A percentile compares a stretch with the other conserved stretches of the same genome.
Evolutionary conservation across 2,113 vertebrate species (phyloP).

Genomic region (Microtus oregoni): DNA sequence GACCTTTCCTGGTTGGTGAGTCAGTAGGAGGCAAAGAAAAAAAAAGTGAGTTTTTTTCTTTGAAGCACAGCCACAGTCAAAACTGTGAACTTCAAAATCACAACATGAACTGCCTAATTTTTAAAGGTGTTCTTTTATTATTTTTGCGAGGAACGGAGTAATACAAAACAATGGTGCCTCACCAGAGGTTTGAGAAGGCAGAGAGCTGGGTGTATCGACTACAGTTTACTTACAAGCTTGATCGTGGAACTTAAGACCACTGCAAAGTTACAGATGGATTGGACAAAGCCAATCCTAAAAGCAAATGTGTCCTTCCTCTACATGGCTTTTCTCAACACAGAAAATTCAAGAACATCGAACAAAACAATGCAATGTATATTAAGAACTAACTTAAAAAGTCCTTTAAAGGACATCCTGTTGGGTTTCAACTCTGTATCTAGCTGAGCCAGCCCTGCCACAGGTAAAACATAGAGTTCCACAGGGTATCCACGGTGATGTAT

Average conservation of each 20-base stretch:
- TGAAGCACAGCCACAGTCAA: conserved; percentile 11
- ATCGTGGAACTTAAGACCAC: background rate
- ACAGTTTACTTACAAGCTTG: background rate
- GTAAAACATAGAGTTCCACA: background rate
- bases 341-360: background rate
- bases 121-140: conserved; percentile 12
- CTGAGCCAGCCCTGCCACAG: background rate
- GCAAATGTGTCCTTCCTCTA: background rate
- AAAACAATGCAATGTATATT: background rate
- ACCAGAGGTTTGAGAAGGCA: background rate
- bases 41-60: conserved; percentile 51
- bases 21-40: conserved; percentile 46
- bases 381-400: background rate
- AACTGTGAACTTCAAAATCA: conserved; percentile 53
- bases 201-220: background rate
- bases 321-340: background rate
- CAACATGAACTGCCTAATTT: background rate
- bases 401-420: background rate
- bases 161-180: background rate
- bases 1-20: conserved; percentile 40
- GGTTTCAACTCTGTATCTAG: background rate
- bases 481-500: background rate
- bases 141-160: background rate
- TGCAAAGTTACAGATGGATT: background rate
- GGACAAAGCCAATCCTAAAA: background rate